These are phyloP conservation scores for Grus americana DNA, from an alignment of 2,113 vertebrate genomes.

Conservation along the genomic window DNA sequence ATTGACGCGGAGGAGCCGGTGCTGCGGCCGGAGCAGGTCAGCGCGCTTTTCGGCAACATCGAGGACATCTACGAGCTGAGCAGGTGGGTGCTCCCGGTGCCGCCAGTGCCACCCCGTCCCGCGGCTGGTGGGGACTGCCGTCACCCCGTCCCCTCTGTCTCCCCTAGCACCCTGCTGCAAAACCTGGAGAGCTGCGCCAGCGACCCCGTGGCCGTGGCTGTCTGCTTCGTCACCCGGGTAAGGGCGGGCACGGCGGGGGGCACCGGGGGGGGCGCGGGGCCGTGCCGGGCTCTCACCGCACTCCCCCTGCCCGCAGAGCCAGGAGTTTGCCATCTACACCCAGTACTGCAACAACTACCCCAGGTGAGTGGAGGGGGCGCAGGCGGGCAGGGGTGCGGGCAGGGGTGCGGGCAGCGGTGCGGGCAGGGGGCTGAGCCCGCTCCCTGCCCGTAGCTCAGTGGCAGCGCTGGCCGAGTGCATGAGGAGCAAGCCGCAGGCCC, in stretches of 20 bases:
- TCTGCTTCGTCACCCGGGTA: slow-evolving; percentile 94
- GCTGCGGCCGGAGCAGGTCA: slow-evolving; percentile 91
- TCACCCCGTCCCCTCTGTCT: not conserved
- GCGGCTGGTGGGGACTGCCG: rapidly evolving
- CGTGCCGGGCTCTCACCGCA: not conserved
- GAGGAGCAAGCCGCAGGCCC: slow-evolving; percentile 89
- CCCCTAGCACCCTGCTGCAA: slow-evolving; percentile 87
- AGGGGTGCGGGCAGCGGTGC: not conserved
- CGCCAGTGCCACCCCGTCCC: rapidly evolving
- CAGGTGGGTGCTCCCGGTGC: slow-evolving; percentile 75
- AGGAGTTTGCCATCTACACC: slow-evolving; percentile 96
- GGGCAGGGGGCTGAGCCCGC: not conserved
- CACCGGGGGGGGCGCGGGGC: rapidly evolving
- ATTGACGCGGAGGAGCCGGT: slow-evolving; percentile 86
- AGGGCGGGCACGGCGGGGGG: not conserved
- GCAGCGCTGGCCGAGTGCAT: slow-evolving; percentile 91
- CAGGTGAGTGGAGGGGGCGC: slow-evolving; percentile 80
- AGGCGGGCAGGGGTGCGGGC: not conserved
- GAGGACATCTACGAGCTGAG: slow-evolving; percentile 96
- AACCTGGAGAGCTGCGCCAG: slow-evolving; percentile 89
- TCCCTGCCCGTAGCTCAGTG: slow-evolving; percentile 82
- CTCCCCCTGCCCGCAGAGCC: slow-evolving; percentile 78
- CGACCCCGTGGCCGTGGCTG: slow-evolving; percentile 90
- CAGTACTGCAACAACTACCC: slow-evolving; percentile 99
- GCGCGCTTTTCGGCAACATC: slow-evolving; percentile 93